Evolutionary conservation across 2,888 invertebrate species (phyloP).

Genomic region (Andrena bucephala): DNA sequence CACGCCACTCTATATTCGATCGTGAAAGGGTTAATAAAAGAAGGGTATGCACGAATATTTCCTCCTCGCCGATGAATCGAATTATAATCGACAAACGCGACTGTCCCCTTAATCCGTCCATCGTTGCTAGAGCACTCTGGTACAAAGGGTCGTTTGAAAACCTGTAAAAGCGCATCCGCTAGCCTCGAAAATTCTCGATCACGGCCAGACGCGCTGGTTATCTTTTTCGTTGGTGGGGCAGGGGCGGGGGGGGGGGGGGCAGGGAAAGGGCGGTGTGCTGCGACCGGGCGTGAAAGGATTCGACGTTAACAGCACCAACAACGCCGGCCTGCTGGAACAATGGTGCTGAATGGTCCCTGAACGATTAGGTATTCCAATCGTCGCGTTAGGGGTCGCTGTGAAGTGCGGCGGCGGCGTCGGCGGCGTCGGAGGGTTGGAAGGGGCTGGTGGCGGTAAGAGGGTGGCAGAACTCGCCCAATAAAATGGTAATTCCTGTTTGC

Average conservation of each 20-base stretch:
- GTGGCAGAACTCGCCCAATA: slow-evolving; percentile 86
- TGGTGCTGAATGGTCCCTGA: slow-evolving; percentile 80
- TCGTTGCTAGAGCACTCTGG: not conserved
- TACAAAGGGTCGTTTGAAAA: slow-evolving; percentile 38
- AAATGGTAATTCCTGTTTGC: slow-evolving; percentile 91
- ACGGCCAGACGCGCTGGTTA: slow-evolving; percentile 57
- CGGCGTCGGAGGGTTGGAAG: slow-evolving; percentile 56
- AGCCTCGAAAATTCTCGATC: slow-evolving; percentile 27
- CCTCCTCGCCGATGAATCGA: slow-evolving; percentile 1
- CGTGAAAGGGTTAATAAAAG: slow-evolving; percentile 28
- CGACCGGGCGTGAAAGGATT: slow-evolving; percentile 71
- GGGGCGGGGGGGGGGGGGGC: slow-evolving; percentile 33
- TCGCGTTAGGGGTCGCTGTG: slow-evolving; percentile 77
- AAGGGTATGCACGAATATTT: slow-evolving; percentile 1
- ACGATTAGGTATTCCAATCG: slow-evolving; percentile 84
- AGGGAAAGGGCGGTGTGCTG: slow-evolving; percentile 43
- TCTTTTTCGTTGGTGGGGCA: slow-evolving; percentile 53
- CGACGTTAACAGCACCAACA: slow-evolving; percentile 72
- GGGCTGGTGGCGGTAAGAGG: slow-evolving; percentile 75
- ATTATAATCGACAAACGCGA: slow-evolving; percentile 28
- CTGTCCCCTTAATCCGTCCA: slow-evolving; percentile 14
- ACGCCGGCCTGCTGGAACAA: slow-evolving; percentile 77
- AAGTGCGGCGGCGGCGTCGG: slow-evolving; percentile 65
- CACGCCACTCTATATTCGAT: slow-evolving; percentile 11
- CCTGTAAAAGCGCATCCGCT: slow-evolving; percentile 45